Evolutionary conservation across 1,140 invertebrate genomes (phyloP).

Genomic region (Drosophila erecta): DNA sequence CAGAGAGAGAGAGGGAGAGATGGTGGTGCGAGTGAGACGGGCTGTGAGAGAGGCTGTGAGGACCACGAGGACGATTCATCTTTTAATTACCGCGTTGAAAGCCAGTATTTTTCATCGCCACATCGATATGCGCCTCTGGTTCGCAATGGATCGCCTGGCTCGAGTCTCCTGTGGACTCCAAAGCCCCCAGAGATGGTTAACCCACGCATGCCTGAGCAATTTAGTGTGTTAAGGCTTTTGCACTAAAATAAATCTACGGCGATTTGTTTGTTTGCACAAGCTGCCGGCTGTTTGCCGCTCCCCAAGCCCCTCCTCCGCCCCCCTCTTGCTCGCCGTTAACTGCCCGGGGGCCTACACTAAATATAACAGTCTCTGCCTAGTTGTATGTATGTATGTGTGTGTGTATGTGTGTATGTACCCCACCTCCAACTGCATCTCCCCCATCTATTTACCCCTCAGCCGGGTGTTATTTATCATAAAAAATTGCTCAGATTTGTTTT

Average conservation of each 20-base stretch:
- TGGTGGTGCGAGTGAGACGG: background rate
- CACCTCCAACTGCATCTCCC: background rate
- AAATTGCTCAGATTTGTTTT: slow-evolving; percentile 83
- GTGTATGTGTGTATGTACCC: background rate
- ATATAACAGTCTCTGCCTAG: slow-evolving; percentile 51
- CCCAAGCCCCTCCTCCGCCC: background rate
- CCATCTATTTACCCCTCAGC: slow-evolving; percentile 22
- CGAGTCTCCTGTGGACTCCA: background rate
- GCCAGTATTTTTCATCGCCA: slow-evolving; percentile 73
- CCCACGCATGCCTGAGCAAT: slow-evolving; percentile 76
- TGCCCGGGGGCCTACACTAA: slow-evolving; percentile 66
- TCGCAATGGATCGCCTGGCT: background rate
- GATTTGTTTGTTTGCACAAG: slow-evolving; percentile 83
- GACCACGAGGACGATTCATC: slow-evolving; percentile 76
- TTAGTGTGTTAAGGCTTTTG: slow-evolving; percentile 71
- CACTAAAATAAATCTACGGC: slow-evolving; percentile 80
- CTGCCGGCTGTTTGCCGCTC: slow-evolving; percentile 35
- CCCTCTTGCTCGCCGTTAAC: slow-evolving; percentile 46
- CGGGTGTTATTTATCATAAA: slow-evolving; percentile 81
- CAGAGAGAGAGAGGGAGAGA: background rate
- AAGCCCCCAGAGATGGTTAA: slow-evolving; percentile 27
- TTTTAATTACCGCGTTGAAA: slow-evolving; percentile 84
- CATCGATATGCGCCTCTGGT: slow-evolving; percentile 45
- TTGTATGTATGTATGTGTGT: background rate
- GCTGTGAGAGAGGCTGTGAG: background rate